These are phyloP conservation scores for Diadumene lineata DNA, from an alignment of 92 coral and sea anemone genomes.

Conservation along the genomic window DNA sequence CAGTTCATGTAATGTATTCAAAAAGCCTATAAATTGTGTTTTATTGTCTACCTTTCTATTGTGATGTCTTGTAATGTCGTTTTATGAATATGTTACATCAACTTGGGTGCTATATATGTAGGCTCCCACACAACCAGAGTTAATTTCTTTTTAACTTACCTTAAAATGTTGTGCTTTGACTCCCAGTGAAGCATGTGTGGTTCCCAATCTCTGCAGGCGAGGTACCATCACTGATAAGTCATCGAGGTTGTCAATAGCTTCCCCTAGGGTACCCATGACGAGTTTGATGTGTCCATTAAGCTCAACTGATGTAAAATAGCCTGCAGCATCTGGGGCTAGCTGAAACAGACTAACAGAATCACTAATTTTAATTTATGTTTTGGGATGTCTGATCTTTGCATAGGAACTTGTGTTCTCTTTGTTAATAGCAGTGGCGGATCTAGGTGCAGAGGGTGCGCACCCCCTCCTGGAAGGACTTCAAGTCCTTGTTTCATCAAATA, in stretches of 20 bases:
- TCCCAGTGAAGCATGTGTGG: slow-evolving; percentile 50
- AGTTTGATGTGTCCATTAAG: slow-evolving; percentile 47
- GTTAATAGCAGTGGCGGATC: too few relatives aligned
- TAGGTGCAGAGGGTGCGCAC: too few relatives aligned
- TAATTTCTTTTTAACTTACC: slow-evolving; percentile 19
- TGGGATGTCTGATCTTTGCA: too few relatives aligned
- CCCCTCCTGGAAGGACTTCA: too few relatives aligned
- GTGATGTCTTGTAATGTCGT: background rate
- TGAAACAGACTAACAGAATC: background rate
- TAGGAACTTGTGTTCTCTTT: too few relatives aligned
- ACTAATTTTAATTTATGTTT: too few relatives aligned
- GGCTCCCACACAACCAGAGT: background rate
- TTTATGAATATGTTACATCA: background rate
- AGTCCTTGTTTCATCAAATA: too few relatives aligned
- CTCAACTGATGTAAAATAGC: slow-evolving; percentile 48
- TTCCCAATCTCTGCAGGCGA: slow-evolving; percentile 46
- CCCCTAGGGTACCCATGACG: slow-evolving; percentile 60
- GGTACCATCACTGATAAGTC: slow-evolving; percentile 41
- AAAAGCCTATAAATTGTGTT: background rate
- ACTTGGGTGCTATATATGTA: background rate
- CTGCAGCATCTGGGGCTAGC: slow-evolving; percentile 47
- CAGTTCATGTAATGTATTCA: too few relatives aligned
- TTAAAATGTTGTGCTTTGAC: slow-evolving; percentile 34
- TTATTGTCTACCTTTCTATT: background rate
- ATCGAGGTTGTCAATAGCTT: slow-evolving; percentile 52